These are phyloP conservation scores for Periophthalmodon schlosseri DNA, from an alignment of 2,113 vertebrate genomes.

Conservation along the genomic window DNA sequence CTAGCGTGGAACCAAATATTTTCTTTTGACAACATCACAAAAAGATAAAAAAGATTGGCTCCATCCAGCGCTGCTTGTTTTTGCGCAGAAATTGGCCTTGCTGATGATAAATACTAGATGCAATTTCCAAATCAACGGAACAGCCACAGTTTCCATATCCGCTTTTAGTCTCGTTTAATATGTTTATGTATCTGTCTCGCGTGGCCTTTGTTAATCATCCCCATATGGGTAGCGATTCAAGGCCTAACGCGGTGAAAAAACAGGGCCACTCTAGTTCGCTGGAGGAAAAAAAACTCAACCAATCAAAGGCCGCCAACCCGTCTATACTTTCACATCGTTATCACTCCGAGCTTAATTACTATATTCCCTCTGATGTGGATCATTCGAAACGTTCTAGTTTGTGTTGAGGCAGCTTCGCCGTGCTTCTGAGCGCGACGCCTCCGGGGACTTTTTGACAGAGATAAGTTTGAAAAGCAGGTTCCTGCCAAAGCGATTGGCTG, in stretches of 20 bases:
- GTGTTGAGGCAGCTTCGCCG: slow-evolving; percentile 27
- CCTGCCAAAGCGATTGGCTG: slow-evolving; percentile 22
- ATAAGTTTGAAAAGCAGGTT: slow-evolving; percentile 53
- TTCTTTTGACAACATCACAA: slow-evolving; percentile 31
- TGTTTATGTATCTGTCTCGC: slow-evolving; percentile 61
- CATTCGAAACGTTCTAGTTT: slow-evolving; percentile 58
- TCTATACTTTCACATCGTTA: slow-evolving; percentile 46
- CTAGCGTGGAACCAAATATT: slow-evolving; percentile 29
- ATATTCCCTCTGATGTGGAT: slow-evolving; percentile 62
- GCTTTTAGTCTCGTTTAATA: slow-evolving; percentile 42
- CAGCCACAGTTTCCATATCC: slow-evolving; percentile 40
- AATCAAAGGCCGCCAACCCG: slow-evolving; percentile 36
- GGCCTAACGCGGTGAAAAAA: slow-evolving; percentile 31
- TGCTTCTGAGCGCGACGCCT: slow-evolving; percentile 25
- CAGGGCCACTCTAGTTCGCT: slow-evolving; percentile 33
- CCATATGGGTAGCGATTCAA: slow-evolving; percentile 25
- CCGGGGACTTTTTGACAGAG: slow-evolving; percentile 45
- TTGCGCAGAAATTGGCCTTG: slow-evolving; percentile 21
- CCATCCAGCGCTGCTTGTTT: slow-evolving; percentile 18
- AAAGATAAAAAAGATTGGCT: slow-evolving; percentile 34
- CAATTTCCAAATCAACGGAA: slow-evolving; percentile 48
- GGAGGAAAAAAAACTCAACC: slow-evolving; percentile 28
- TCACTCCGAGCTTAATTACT: slow-evolving; percentile 65
- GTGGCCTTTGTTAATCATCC: slow-evolving; percentile 51
- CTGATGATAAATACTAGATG: slow-evolving; percentile 44